A percentile compares a stretch with the other conserved stretches of the same genome.
phyloP scores from a whole-genome alignment of 2,113 vertebrate genomes.

The Pristiophorus japonicus region DNA sequence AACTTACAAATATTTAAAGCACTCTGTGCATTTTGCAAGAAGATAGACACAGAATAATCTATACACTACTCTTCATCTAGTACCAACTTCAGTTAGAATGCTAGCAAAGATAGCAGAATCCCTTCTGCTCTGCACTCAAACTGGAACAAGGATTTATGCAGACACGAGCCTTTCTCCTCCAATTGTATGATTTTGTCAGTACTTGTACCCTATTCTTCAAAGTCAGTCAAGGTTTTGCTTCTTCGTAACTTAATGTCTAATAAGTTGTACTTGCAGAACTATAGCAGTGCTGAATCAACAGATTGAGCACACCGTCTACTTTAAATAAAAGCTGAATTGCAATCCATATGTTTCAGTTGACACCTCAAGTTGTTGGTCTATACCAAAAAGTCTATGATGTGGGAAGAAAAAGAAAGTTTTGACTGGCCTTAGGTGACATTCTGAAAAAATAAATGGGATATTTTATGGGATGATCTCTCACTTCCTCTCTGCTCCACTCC shows the following conservation, averaged over 20 bases:
- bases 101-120: not conserved
- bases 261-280: not conserved
- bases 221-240: not conserved
- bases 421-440: not conserved
- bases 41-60: not conserved
- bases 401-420: not conserved
- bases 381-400: not conserved
- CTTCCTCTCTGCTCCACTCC: not conserved
- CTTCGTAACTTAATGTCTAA: not conserved
- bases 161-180: not conserved
- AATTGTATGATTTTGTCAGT: not conserved
- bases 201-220: not conserved
- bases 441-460: not conserved
- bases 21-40: not conserved
- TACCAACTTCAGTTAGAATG: not conserved
- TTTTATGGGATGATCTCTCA: not conserved
- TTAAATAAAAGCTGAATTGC: not conserved
- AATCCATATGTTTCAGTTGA: not conserved
- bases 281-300: not conserved
- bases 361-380: not conserved
- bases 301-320: not conserved
- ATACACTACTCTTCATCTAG: not conserved
- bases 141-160: not conserved
- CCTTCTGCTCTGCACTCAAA: not conserved
- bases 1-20: not conserved